phyloP scores from a whole-genome alignment of 2,797 vertebrate genomes.

The Sciurus vulgaris region DNA sequence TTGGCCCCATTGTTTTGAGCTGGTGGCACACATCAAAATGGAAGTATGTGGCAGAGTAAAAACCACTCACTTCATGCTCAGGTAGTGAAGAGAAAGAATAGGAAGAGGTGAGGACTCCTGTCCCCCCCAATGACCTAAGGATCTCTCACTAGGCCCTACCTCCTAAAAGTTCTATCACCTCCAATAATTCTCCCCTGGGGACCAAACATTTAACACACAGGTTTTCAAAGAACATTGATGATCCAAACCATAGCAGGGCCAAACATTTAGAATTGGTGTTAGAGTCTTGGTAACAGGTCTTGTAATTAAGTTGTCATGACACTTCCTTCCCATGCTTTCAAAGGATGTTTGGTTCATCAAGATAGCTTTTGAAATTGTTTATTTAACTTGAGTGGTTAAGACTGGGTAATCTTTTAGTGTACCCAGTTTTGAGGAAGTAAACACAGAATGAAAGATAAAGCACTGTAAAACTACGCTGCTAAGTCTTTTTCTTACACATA shows the following conservation, averaged over 20 bases:
- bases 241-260: neutral
- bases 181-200: no score
- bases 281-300: neutral
- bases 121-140: no score
- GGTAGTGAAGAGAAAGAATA: neutral
- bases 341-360: conserved; percentile 36
- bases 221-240: neutral
- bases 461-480: neutral
- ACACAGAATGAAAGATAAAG: conserved; percentile 20
- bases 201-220: neutral
- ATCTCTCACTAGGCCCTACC: neutral
- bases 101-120: neutral
- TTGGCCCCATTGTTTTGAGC: neutral
- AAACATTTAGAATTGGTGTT: neutral
- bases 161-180: neutral
- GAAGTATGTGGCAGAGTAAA: no score
- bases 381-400: neutral
- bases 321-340: conserved; percentile 41
- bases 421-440: conserved; percentile 42
- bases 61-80: no score
- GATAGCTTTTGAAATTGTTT: conserved; percentile 41
- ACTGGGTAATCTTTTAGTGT: conserved; percentile 8
- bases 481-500: neutral
- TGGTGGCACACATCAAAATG: neutral
- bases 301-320: neutral